phyloP scores from a whole-genome alignment of 2,797 vertebrate species.

The Siniperca obscura region DNA sequence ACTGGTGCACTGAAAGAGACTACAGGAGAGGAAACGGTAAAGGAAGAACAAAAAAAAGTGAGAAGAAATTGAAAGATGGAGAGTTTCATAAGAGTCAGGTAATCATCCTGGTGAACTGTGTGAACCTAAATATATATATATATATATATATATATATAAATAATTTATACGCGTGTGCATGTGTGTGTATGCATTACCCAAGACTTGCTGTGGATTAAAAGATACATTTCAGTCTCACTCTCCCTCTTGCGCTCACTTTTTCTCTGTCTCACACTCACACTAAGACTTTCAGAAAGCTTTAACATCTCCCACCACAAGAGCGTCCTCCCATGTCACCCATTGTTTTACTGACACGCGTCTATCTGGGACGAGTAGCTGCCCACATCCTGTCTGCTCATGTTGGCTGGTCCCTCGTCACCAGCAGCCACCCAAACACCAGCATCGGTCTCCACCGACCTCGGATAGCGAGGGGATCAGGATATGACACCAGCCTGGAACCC shows the following conservation, averaged over 20 bases:
- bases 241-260: slow-evolving; percentile 13
- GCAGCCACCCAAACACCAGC: slow-evolving; percentile 57
- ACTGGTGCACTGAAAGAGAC: not conserved
- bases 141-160: too few species aligned
- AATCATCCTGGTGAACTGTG: not conserved
- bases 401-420: slow-evolving; percentile 68
- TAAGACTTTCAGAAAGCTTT: slow-evolving; percentile 79
- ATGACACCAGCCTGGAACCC: slow-evolving; percentile 62
- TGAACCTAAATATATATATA: not conserved
- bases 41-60: slow-evolving; percentile 13
- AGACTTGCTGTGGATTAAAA: slow-evolving; percentile 29
- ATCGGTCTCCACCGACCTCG: slow-evolving; percentile 58
- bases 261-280: slow-evolving; percentile 10
- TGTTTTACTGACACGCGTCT: slow-evolving; percentile 79
- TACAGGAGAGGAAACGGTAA: slow-evolving; percentile 6
- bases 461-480: slow-evolving; percentile 60
- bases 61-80: slow-evolving; percentile 8
- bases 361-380: slow-evolving; percentile 66
- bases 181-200: not conserved
- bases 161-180: not conserved
- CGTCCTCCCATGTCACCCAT: slow-evolving; percentile 70
- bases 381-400: slow-evolving; percentile 79
- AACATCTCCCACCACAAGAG: slow-evolving; percentile 68
- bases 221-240: slow-evolving; percentile 27
- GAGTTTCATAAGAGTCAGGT: not conserved